phyloP scores from a whole-genome alignment of 2,113 vertebrate genomes.

The Dasyurus viverrinus region DNA sequence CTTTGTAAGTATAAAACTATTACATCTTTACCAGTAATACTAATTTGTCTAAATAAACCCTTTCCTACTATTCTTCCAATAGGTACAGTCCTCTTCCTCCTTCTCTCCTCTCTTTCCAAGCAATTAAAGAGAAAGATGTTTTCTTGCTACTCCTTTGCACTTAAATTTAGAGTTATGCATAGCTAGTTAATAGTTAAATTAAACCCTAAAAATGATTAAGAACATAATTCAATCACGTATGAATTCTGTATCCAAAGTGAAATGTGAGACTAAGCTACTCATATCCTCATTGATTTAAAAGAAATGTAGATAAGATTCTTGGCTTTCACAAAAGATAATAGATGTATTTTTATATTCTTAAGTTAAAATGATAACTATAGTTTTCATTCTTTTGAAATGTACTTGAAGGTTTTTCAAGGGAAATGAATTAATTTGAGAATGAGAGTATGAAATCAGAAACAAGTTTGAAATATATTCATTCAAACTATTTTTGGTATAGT shows the following conservation, averaged over 20 bases:
- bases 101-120: neutral
- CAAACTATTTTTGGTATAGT: slow-evolving; percentile 80
- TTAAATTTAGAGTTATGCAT: slow-evolving; percentile 4
- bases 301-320: slow-evolving; percentile 69
- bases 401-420: slow-evolving; percentile 66
- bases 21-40: neutral
- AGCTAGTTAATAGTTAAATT: neutral
- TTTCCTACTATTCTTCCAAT: neutral
- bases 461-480: slow-evolving; percentile 79
- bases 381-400: slow-evolving; percentile 70
- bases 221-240: neutral
- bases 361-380: slow-evolving; percentile 65
- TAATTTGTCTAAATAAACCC: slow-evolving; percentile 2
- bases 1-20: neutral
- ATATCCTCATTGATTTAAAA: slow-evolving; percentile 63
- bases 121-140: slow-evolving; percentile 38
- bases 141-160: slow-evolving; percentile 12
- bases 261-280: slow-evolving; percentile 51
- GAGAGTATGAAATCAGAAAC: slow-evolving; percentile 79
- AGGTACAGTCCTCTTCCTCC: neutral
- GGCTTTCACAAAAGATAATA: slow-evolving; percentile 67
- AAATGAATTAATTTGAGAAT: slow-evolving; percentile 65
- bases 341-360: slow-evolving; percentile 69
- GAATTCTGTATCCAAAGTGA: neutral
- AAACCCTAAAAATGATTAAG: neutral